phyloP scores from a whole-genome alignment of 2,888 invertebrate species.

The Caradrina clavipalpis region DNA sequence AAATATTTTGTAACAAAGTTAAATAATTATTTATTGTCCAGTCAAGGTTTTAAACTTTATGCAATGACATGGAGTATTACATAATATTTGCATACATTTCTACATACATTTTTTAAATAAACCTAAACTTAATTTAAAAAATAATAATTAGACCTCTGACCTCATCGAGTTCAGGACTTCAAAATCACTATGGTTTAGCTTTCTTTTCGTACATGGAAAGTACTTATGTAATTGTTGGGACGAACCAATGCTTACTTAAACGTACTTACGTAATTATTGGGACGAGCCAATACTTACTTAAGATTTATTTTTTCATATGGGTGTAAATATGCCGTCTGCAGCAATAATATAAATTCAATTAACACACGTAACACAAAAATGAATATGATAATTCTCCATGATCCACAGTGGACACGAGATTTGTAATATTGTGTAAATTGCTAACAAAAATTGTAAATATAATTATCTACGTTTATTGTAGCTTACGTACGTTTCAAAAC shows the following conservation, averaged over 20 bases:
- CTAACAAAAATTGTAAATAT: conserved; percentile 50
- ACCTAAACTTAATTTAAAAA: not conserved
- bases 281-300: too few relatives aligned
- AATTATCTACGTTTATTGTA: conserved; percentile 40
- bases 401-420: conserved; percentile 24
- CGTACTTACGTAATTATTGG: too few relatives aligned
- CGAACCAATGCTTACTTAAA: too few relatives aligned
- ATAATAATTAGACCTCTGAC: not conserved
- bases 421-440: conserved; percentile 33
- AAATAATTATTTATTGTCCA: conserved; percentile 13
- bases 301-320: not conserved
- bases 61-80: too few relatives aligned
- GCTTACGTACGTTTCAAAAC: conserved; percentile 55
- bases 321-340: conserved; percentile 41
- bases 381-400: conserved; percentile 2
- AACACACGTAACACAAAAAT: conserved; percentile 11
- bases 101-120: not conserved
- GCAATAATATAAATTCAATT: conserved; percentile 9
- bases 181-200: too few relatives aligned
- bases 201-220: too few relatives aligned
- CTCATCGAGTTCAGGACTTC: not conserved
- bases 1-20: conserved; percentile 23
- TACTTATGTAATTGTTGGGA: too few relatives aligned
- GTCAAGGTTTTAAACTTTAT: not conserved
- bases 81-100: not conserved